Percentiles rank a stretch among this genome's conserved stretches.
phyloP scores from a whole-genome alignment of 2,113 vertebrate genomes.

The Cercocebus atys region DNA sequence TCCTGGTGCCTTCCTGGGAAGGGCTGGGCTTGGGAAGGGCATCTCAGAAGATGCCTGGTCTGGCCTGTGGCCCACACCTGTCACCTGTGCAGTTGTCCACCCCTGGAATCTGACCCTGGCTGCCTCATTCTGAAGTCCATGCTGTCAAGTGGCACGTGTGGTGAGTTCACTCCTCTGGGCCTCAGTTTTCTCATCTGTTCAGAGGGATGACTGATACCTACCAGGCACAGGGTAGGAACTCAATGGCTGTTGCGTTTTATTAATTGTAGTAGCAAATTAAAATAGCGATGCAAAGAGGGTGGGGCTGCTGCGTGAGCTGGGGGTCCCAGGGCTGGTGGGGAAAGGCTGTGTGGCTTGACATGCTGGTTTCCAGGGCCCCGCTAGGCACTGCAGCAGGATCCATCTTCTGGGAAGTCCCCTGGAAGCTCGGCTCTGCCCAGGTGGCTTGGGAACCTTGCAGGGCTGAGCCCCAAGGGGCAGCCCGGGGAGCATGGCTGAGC shows the following conservation, averaged over 20 bases:
- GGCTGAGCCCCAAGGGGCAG: background rate
- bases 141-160: background rate
- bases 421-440: background rate
- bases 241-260: background rate
- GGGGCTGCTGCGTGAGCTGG: background rate
- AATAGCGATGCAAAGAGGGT: background rate
- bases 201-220: background rate
- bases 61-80: background rate
- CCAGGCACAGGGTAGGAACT: background rate
- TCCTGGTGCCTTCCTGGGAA: background rate
- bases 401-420: background rate
- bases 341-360: too few species aligned
- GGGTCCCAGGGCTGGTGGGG: fast-evolving
- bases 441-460: fast-evolving
- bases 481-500: background rate
- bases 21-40: background rate
- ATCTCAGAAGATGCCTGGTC: background rate
- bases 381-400: fast-evolving
- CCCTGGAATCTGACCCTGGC: background rate
- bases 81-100: background rate
- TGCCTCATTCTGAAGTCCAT: background rate
- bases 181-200: background rate
- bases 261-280: fast-evolving
- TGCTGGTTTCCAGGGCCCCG: background rate
- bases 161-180: background rate